Conservation (phyloP, 2,113 vertebrate species). For the Chionomys nivalis region DNA sequence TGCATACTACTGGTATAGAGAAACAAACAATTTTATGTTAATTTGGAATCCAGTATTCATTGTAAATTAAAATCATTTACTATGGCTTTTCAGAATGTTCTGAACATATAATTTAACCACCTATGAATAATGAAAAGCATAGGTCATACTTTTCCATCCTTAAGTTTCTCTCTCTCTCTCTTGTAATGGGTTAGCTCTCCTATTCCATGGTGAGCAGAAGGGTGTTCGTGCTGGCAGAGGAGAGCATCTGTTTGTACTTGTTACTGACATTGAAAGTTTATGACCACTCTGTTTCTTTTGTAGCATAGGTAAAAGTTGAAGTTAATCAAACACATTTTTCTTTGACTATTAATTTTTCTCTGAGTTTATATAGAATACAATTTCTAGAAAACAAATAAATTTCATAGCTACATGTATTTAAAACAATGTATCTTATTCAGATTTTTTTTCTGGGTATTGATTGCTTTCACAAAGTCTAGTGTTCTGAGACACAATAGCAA, state of each 20-base stretch:
- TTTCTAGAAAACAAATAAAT: constrained; percentile 27
- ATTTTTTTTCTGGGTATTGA: neutral
- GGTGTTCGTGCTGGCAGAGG: neutral
- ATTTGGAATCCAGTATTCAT: neutral
- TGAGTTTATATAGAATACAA: neutral
- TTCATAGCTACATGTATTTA: neutral
- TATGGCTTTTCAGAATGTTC: neutral
- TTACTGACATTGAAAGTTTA: neutral
- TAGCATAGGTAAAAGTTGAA: neutral
- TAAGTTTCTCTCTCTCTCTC: neutral
- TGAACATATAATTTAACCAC: neutral
- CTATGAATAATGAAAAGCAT: neutral
- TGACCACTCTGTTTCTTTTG: neutral
- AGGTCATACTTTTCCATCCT: neutral
- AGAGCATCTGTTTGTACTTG: neutral
- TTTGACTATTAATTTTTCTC: constrained; percentile 6
- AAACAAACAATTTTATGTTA: constrained; percentile 35
- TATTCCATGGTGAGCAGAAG: neutral
- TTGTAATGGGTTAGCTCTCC: neutral
- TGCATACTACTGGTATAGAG: neutral
- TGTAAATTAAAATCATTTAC: neutral
- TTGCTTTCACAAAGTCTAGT: neutral
- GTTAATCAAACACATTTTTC: constrained; percentile 32
- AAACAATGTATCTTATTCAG: constrained; percentile 27
- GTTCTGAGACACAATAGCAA: neutral